Conservation (phyloP, 2,113 vertebrate genomes). For the Ia io region DNA sequence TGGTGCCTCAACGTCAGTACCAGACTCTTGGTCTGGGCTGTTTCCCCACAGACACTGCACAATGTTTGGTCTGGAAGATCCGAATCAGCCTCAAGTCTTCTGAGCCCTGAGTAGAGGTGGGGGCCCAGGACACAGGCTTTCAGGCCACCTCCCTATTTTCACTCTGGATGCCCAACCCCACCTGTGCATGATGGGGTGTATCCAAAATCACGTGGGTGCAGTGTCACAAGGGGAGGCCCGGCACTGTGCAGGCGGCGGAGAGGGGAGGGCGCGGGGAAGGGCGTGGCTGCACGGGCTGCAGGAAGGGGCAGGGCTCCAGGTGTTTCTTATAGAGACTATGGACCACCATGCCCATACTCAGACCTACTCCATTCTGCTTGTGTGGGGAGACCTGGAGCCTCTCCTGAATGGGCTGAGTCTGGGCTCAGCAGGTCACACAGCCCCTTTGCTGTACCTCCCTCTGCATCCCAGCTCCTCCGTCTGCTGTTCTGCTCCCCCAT, state of each 20-base stretch:
- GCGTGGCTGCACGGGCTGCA: no score
- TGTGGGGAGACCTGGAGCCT: background rate
- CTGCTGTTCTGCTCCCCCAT: background rate
- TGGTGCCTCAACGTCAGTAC: rapidly evolving
- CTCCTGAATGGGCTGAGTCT: no score
- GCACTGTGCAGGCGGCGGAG: rapidly evolving
- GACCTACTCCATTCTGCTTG: rapidly evolving
- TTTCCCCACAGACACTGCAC: background rate
- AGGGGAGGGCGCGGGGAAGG: no score
- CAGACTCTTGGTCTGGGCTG: background rate
- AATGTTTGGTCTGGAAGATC: background rate
- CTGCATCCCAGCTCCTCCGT: no score
- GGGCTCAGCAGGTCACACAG: background rate
- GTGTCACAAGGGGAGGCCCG: background rate
- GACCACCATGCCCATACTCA: rapidly evolving
- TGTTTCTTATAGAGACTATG: rapidly evolving
- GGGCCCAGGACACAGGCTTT: background rate
- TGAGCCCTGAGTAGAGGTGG: background rate
- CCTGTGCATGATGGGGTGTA: rapidly evolving
- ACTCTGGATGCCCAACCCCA: rapidly evolving
- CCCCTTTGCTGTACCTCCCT: no score
- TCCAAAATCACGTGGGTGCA: rapidly evolving
- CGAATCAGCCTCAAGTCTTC: background rate
- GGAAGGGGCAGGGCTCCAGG: background rate
- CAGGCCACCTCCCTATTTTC: background rate